Percentiles rank a stretch among this genome's conserved stretches.
phyloP scores from a whole-genome alignment of 1,140 invertebrate species.

The Caenorhabditis briggsae region DNA sequence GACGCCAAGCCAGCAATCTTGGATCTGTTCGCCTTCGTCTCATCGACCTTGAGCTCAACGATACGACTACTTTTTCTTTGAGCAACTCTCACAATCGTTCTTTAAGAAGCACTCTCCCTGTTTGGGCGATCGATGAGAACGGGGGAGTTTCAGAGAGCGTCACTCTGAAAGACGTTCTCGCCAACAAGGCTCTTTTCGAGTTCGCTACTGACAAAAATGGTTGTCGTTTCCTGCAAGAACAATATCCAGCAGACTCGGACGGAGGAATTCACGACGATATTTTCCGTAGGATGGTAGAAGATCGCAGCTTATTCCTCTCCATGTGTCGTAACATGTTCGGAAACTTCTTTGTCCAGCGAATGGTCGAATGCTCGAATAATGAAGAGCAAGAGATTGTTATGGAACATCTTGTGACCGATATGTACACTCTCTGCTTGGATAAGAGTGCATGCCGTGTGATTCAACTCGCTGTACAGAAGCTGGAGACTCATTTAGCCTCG shows the following conservation, averaged over 20 bases:
- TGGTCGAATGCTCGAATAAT: slow-evolving; percentile 41
- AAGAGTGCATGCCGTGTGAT: slow-evolving; percentile 67
- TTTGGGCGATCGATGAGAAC: slow-evolving; percentile 8
- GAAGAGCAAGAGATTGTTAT: slow-evolving; percentile 37
- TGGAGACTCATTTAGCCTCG: slow-evolving; percentile 3
- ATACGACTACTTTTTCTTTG: not conserved
- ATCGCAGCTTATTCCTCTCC: slow-evolving; percentile 38
- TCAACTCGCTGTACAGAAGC: slow-evolving; percentile 65
- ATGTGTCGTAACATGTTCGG: slow-evolving; percentile 66
- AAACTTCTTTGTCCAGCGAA: slow-evolving; percentile 66
- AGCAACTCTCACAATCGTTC: slow-evolving; percentile 8
- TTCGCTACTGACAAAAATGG: slow-evolving; percentile 63
- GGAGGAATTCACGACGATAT: not conserved
- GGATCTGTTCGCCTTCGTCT: slow-evolving; percentile 7
- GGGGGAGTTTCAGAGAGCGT: not conserved
- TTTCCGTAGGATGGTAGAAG: slow-evolving; percentile 15
- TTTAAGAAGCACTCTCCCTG: slow-evolving; percentile 1
- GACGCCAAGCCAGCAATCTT: not conserved
- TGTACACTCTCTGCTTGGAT: slow-evolving; percentile 63
- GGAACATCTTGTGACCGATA: slow-evolving; percentile 34
- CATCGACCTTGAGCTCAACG: not conserved
- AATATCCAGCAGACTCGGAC: slow-evolving; percentile 28
- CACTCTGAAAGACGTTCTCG: slow-evolving; percentile 48
- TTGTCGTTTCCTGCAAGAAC: slow-evolving; percentile 62
- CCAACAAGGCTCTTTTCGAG: slow-evolving; percentile 22